Evolutionary conservation across 2,888 invertebrate species (phyloP).

Genomic region (Hypomecis atomaria): DNA sequence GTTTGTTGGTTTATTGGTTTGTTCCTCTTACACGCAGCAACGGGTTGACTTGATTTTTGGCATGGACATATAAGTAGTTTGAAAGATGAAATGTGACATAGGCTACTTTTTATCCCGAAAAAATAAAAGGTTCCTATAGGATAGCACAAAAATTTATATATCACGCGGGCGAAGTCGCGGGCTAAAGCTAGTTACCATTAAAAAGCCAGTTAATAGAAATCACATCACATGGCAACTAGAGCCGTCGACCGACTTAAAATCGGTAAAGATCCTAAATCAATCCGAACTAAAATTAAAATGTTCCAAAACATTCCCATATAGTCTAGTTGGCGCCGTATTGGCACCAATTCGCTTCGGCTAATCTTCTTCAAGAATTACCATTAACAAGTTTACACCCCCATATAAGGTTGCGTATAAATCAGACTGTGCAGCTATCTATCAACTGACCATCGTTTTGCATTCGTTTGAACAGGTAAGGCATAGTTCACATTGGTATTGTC

Average conservation of each 20-base stretch:
- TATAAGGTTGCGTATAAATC: constrained; percentile 72
- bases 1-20: no score
- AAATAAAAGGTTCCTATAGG: no score
- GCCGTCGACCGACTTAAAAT: not conserved
- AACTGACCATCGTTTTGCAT: constrained; percentile 75
- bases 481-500: constrained; percentile 6
- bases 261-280: constrained; percentile 13
- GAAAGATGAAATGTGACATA: no score
- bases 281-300: constrained; percentile 6
- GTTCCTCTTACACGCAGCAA: no score
- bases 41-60: no score
- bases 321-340: constrained; percentile 29
- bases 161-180: no score
- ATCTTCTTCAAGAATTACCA: constrained; percentile 39
- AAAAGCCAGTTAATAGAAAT: no score
- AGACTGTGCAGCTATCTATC: constrained; percentile 74
- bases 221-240: not conserved
- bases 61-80: no score
- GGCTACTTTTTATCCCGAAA: no score
- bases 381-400: constrained; percentile 58
- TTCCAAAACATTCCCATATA: constrained; percentile 21
- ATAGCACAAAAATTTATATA: no score
- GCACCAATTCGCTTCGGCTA: constrained; percentile 29
- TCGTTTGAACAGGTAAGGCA: constrained; percentile 36
- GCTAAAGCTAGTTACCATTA: no score